These are phyloP conservation scores for Odontomyia ornata DNA, from an alignment of 2,888 invertebrate species.

Conservation along the genomic window DNA sequence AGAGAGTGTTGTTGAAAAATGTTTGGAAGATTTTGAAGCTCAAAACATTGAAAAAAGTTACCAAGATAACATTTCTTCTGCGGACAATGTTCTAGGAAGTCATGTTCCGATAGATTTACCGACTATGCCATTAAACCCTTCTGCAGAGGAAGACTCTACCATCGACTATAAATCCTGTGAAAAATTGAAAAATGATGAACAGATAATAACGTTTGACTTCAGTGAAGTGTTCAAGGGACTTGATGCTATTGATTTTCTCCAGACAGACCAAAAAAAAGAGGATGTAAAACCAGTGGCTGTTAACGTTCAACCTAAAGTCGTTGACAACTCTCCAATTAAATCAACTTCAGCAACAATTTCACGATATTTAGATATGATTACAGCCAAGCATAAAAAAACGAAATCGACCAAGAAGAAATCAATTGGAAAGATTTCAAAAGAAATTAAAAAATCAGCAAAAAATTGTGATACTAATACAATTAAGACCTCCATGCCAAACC, in stretches of 20 bases:
- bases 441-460: neutral
- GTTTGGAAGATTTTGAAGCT: neutral
- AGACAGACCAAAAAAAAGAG: neutral
- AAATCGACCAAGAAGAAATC: neutral
- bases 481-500: neutral
- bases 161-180: neutral
- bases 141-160: neutral
- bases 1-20: neutral
- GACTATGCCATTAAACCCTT: neutral
- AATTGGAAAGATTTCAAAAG: neutral
- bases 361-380: conserved; percentile 17
- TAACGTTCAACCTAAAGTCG: neutral
- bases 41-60: neutral
- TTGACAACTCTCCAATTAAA: neutral
- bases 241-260: neutral
- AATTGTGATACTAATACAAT: neutral
- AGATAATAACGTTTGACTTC: neutral
- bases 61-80: neutral
- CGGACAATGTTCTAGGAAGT: too few relatives aligned
- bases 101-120: too few relatives aligned
- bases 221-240: neutral
- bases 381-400: conserved; percentile 28
- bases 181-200: neutral
- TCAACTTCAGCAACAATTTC: conserved; percentile 27
- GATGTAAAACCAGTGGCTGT: neutral